Conservation (phyloP, 2,113 vertebrate genomes). For the Thamnaconus septentrionalis region DNA sequence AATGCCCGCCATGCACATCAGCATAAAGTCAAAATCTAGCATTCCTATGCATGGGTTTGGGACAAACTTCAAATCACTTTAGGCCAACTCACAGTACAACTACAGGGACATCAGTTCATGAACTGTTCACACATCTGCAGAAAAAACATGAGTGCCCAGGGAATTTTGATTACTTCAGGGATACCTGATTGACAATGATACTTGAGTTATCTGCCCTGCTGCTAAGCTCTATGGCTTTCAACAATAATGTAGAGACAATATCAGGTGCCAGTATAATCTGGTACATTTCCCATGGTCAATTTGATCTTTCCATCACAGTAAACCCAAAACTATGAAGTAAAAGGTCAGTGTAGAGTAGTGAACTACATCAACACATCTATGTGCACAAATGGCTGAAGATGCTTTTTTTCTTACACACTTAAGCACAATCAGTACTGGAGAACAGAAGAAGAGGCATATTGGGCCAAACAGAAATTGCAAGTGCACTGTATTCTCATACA, state of each 20-base stretch:
- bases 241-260: conserved; percentile 31
- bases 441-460: conserved; percentile 35
- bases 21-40: too few species aligned
- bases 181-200: conserved; percentile 27
- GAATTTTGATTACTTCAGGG: neutral
- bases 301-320: conserved; percentile 39
- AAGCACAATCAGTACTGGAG: conserved; percentile 40
- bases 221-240: conserved; percentile 33
- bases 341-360: conserved; percentile 4
- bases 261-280: conserved; percentile 10
- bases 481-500: conserved; percentile 43
- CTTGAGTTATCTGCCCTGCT: conserved; percentile 19
- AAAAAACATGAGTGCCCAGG: neutral
- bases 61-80: too few species aligned
- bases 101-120: neutral
- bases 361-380: conserved; percentile 20
- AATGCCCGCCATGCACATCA: too few species aligned
- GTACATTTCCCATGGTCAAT: conserved; percentile 25
- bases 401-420: conserved; percentile 30
- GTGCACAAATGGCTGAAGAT: conserved; percentile 23
- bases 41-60: too few species aligned
- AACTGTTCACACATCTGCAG: conserved; percentile 5
- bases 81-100: neutral
- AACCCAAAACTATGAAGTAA: conserved; percentile 21
- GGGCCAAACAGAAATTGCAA: conserved; percentile 50